These are phyloP conservation scores for Caenorhabditis zanzibari DNA, from an alignment of 2,888 invertebrate species.

Conservation along the genomic window DNA sequence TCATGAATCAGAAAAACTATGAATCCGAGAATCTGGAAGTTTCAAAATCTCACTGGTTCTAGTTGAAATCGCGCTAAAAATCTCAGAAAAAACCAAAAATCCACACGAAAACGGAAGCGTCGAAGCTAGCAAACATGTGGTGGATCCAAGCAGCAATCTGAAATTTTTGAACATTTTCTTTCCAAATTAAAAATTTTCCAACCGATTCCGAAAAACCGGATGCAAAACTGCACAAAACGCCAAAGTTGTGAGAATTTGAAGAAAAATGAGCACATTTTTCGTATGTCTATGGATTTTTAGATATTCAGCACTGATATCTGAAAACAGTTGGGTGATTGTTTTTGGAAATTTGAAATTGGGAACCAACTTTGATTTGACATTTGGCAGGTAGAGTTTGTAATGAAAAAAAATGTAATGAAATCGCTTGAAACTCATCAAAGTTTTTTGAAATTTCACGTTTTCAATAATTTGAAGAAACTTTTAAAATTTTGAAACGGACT, in stretches of 20 bases:
- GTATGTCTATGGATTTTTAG: constrained; percentile 8
- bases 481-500: no score
- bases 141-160: constrained; percentile 8
- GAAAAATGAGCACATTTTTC: constrained; percentile 14
- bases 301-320: constrained; percentile 16
- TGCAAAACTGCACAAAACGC: constrained; percentile 1
- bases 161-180: not conserved
- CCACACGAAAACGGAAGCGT: constrained; percentile 2
- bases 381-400: not conserved
- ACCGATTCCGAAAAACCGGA: constrained; percentile 41
- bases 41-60: not conserved
- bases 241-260: constrained; percentile 17
- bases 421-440: no score
- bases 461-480: not conserved
- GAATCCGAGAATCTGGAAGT: not conserved
- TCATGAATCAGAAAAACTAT: not conserved
- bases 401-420: no score
- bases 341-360: not conserved
- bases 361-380: constrained; percentile 17
- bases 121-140: not conserved
- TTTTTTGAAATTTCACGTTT: not conserved
- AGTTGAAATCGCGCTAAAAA: not conserved
- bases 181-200: not conserved
- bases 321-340: not conserved
- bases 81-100: not conserved